Evolutionary conservation across 2,888 invertebrate species (phyloP).

Genomic region (Brenthis hecate): DNA sequence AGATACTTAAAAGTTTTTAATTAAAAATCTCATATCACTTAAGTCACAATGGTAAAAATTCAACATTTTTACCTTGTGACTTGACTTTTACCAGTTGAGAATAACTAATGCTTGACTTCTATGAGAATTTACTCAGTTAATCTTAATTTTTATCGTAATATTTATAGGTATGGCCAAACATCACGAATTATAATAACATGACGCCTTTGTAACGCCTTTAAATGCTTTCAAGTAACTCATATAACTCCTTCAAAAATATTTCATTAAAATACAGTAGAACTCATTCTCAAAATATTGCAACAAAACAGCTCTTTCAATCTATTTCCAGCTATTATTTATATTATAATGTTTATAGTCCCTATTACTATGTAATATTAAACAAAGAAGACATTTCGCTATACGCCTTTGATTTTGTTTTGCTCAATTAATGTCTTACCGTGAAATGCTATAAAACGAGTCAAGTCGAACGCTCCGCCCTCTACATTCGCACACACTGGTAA

Average conservation of each 20-base stretch:
- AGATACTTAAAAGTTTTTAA: too few relatives aligned
- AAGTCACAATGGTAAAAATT: too few relatives aligned
- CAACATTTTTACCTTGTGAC: too few relatives aligned
- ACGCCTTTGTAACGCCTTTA: too few relatives aligned
- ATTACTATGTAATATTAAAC: constrained; percentile 33
- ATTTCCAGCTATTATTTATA: constrained; percentile 23
- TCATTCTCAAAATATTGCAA: neutral
- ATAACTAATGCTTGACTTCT: too few relatives aligned
- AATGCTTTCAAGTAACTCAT: too few relatives aligned
- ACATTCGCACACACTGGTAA: constrained; percentile 42
- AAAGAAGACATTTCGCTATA: constrained; percentile 33
- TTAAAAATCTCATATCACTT: too few relatives aligned
- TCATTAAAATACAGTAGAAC: neutral
- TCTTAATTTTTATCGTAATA: too few relatives aligned
- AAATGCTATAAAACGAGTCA: constrained; percentile 70
- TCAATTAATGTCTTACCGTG: constrained; percentile 77
- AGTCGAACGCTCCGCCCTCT: constrained; percentile 56
- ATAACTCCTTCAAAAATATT: neutral
- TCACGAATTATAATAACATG: too few relatives aligned
- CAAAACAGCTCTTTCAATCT: constrained; percentile 5
- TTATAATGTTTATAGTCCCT: constrained; percentile 6
- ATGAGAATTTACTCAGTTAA: too few relatives aligned
- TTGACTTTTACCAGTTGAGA: too few relatives aligned
- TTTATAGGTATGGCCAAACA: too few relatives aligned
- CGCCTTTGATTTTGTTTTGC: constrained; percentile 67